Percentiles rank a stretch among this genome's conserved stretches.
phyloP scores from a whole-genome alignment of 2,113 vertebrate species.

The Grammomys dolichurus region DNA sequence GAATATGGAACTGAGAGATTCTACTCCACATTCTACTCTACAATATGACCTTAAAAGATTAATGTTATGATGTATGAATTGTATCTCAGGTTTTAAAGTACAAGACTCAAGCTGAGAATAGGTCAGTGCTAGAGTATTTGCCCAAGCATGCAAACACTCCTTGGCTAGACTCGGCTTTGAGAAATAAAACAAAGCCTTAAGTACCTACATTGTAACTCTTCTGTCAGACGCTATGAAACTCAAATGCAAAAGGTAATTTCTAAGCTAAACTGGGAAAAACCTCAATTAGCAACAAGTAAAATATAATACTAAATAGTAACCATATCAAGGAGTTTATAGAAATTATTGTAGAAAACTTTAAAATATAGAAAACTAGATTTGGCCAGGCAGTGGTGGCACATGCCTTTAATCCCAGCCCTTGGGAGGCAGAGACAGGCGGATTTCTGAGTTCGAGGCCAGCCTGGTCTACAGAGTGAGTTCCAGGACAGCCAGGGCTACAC shows the following conservation, averaged over 20 bases:
- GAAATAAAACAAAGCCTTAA: not conserved
- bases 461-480: too few species aligned
- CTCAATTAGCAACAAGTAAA: not conserved
- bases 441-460: too few species aligned
- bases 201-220: not conserved
- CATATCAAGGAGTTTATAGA: not conserved
- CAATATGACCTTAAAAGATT: not conserved
- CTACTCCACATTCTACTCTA: too few species aligned
- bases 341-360: slow-evolving; percentile 33
- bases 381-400: too few species aligned
- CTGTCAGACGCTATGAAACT: not conserved
- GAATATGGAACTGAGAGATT: not conserved
- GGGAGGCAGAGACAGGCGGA: too few species aligned
- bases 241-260: slow-evolving; percentile 13
- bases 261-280: not conserved
- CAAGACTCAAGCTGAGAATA: not conserved
- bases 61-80: not conserved
- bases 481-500: too few species aligned
- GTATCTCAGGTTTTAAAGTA: not conserved
- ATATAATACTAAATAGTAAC: slow-evolving; percentile 53
- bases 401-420: too few species aligned
- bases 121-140: not conserved
- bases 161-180: not conserved
- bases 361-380: not conserved
- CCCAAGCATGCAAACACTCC: not conserved